Evolutionary conservation across 35 echinoderm and acorn worm genomes (phyloP).

Genomic region (Patiria miniata): DNA sequence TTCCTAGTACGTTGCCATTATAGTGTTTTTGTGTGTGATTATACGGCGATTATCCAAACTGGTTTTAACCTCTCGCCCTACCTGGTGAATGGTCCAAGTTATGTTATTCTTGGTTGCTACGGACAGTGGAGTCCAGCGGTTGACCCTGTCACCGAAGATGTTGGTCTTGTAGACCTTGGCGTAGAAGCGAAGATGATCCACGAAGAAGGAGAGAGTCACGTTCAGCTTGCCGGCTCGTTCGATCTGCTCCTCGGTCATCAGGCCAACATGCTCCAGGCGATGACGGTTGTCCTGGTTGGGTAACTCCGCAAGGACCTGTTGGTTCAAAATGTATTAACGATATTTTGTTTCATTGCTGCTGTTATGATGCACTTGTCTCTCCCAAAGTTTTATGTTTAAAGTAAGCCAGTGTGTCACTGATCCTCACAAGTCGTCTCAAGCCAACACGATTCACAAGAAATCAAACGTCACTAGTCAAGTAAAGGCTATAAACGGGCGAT

Average conservation of each 20-base stretch:
- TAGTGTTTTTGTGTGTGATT: too few species aligned
- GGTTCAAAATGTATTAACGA: not conserved
- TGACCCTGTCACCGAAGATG: slow-evolving; percentile 39
- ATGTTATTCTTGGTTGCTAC: slow-evolving; percentile 34
- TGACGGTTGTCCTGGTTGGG: not conserved
- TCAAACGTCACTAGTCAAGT: too few species aligned
- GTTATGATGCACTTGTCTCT: not conserved
- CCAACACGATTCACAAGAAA: too few species aligned
- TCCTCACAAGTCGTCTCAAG: too few species aligned
- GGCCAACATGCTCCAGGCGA: slow-evolving; percentile 31
- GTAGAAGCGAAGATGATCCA: slow-evolving; percentile 40
- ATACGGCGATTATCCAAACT: too few species aligned
- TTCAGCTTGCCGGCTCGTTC: slow-evolving; percentile 35
- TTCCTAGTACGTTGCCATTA: too few species aligned
- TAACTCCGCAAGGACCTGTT: not conserved
- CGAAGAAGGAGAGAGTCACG: slow-evolving; percentile 31
- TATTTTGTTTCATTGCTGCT: not conserved
- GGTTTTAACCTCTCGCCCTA: not conserved
- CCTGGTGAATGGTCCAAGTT: slow-evolving; percentile 49
- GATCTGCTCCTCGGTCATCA: slow-evolving; percentile 41
- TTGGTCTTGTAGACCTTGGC: slow-evolving; percentile 27
- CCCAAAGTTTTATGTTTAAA: too few species aligned
- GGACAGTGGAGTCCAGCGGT: slow-evolving; percentile 43
- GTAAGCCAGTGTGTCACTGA: too few species aligned
- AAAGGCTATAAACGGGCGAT: too few species aligned